Evolutionary conservation across 2,797 vertebrate species (phyloP).

Genomic region (Pangasius sanitwongsei): DNA sequence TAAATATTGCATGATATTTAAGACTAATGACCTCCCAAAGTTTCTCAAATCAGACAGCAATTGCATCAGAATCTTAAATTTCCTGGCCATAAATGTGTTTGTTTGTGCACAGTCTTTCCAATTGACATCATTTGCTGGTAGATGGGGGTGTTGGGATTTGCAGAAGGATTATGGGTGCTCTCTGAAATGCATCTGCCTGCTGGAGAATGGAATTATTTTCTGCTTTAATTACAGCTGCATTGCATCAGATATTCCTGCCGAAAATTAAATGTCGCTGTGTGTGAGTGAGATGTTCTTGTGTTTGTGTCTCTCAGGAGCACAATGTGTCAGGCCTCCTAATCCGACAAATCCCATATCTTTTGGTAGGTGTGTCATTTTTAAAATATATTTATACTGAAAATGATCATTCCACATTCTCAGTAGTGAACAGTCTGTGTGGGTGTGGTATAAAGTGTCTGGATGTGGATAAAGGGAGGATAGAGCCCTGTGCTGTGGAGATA

Average conservation of each 20-base stretch:
- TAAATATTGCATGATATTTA: neutral
- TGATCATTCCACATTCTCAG: slow-evolving; percentile 33
- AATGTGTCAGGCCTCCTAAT: slow-evolving; percentile 55
- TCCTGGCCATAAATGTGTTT: slow-evolving; percentile 46
- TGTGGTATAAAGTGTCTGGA: slow-evolving; percentile 47
- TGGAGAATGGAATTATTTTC: slow-evolving; percentile 60
- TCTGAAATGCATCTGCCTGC: slow-evolving; percentile 62
- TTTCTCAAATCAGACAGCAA: slow-evolving; percentile 42
- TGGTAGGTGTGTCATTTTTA: slow-evolving; percentile 45
- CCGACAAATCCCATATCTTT: slow-evolving; percentile 59
- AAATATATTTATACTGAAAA: slow-evolving; percentile 51
- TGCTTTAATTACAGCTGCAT: slow-evolving; percentile 73
- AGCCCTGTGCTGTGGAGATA: slow-evolving; percentile 58
- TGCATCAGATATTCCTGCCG: slow-evolving; percentile 79
- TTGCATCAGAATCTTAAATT: slow-evolving; percentile 56
- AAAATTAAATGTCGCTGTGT: slow-evolving; percentile 75
- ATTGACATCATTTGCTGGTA: slow-evolving; percentile 52
- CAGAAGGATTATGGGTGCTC: slow-evolving; percentile 61
- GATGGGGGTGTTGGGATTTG: slow-evolving; percentile 62
- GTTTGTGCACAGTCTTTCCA: slow-evolving; percentile 52
- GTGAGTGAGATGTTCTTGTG: slow-evolving; percentile 61
- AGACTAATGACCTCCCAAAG: slow-evolving; percentile 36
- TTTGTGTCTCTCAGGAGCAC: slow-evolving; percentile 52
- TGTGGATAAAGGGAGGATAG: slow-evolving; percentile 50
- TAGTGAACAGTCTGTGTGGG: slow-evolving; percentile 42